Conservation (phyloP, 1,140 invertebrate species). For the Pantala flavescens region DNA sequence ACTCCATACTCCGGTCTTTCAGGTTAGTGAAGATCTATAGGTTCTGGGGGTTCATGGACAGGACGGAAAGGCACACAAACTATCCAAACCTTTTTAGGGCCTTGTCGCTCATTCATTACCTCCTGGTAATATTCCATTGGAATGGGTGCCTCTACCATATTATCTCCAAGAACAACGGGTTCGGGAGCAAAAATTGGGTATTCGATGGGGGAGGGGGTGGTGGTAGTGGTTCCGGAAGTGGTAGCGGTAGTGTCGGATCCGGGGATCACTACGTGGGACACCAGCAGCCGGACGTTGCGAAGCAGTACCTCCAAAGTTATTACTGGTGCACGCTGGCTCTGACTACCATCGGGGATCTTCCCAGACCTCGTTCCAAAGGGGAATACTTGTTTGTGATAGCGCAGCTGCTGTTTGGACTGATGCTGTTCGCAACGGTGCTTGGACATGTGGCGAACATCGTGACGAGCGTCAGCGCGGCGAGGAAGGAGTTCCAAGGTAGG, state of each 20-base stretch:
- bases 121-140: slow-evolving; percentile 98
- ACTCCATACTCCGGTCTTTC: slow-evolving; percentile 92
- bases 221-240: slow-evolving; percentile 15
- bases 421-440: slow-evolving; percentile 83
- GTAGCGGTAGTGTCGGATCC: slow-evolving; percentile 38
- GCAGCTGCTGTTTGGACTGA: slow-evolving; percentile 78
- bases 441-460: slow-evolving; percentile 94
- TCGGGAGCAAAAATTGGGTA: slow-evolving; percentile 84
- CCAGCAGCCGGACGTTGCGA: slow-evolving; percentile 77
- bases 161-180: slow-evolving; percentile 87
- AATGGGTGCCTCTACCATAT: slow-evolving; percentile 97
- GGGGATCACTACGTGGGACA: slow-evolving; percentile 30
- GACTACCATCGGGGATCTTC: slow-evolving; percentile 76
- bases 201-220: slow-evolving; percentile 35
- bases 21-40: slow-evolving; percentile 96
- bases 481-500: slow-evolving; percentile 94
- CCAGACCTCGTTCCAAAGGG: slow-evolving; percentile 69
- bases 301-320: slow-evolving; percentile 93
- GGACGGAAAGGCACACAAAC: slow-evolving; percentile 95
- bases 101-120: slow-evolving; percentile 85
- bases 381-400: slow-evolving; percentile 86
- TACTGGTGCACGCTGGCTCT: slow-evolving; percentile 95
- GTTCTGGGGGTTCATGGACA: slow-evolving; percentile 97
- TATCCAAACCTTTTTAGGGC: slow-evolving; percentile 97
- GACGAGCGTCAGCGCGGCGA: slow-evolving; percentile 83